Percentiles rank a stretch among this genome's conserved stretches.
Conservation (phyloP, 2,888 invertebrate genomes). For the Allophyes oxyacanthae region DNA sequence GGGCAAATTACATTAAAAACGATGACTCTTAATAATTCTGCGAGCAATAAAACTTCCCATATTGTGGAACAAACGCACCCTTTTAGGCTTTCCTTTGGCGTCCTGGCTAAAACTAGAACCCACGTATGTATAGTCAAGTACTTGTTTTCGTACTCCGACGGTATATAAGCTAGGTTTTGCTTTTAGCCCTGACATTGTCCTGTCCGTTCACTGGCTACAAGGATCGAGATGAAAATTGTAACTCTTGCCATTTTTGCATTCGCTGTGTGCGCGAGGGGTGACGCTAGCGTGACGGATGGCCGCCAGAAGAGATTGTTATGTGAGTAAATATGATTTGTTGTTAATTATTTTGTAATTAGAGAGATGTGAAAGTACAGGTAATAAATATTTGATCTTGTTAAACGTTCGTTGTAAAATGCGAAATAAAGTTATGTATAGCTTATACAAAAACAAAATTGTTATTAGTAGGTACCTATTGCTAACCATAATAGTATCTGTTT, state of each 20-base stretch:
- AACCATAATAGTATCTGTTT: too few species aligned
- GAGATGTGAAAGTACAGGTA: not conserved
- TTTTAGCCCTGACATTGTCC: conserved; percentile 86
- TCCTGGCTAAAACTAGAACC: conserved; percentile 83
- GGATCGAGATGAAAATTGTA: conserved; percentile 70
- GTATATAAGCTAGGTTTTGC: conserved; percentile 85
- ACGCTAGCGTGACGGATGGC: conserved; percentile 35
- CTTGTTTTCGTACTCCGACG: conserved; percentile 76
- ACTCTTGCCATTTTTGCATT: conserved; percentile 59
- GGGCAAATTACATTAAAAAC: conserved; percentile 18
- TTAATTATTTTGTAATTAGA: not conserved
- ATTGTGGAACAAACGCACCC: conserved; percentile 76
- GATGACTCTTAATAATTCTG: conserved; percentile 40
- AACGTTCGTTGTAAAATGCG: too few species aligned
- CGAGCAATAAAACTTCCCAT: conserved; percentile 31
- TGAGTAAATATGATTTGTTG: conserved; percentile 29
- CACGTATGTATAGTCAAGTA: conserved; percentile 71
- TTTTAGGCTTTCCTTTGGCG: conserved; percentile 79
- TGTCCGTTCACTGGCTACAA: conserved; percentile 63
- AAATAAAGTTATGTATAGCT: too few species aligned
- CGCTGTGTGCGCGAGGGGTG: conserved; percentile 44
- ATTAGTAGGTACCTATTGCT: too few species aligned
- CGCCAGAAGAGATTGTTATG: conserved; percentile 49
- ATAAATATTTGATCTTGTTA: too few species aligned
- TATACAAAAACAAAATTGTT: too few species aligned